These are phyloP conservation scores for Clupea harengus DNA, from an alignment of 2,113 vertebrate genomes.

Conservation along the genomic window DNA sequence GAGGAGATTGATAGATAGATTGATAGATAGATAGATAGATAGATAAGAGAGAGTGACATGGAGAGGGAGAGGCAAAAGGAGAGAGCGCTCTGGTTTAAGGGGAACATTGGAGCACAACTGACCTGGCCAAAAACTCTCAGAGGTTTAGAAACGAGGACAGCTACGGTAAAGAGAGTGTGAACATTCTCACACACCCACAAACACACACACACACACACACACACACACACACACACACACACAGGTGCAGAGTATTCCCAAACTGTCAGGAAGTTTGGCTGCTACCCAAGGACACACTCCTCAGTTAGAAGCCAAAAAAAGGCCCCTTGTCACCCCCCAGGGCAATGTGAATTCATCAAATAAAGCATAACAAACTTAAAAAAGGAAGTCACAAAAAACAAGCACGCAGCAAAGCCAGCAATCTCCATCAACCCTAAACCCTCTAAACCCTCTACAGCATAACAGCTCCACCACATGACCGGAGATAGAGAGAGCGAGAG, in stretches of 20 bases:
- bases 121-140: slow-evolving; percentile 8
- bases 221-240: neutral
- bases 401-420: neutral
- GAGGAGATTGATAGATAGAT: too few relatives aligned
- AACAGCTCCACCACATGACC: too few relatives aligned
- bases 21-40: too few relatives aligned
- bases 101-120: neutral
- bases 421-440: too few relatives aligned
- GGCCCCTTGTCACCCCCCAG: neutral
- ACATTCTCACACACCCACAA: neutral
- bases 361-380: neutral
- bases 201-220: neutral
- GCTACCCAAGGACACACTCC: neutral
- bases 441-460: too few relatives aligned
- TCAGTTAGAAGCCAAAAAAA: neutral
- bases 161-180: neutral
- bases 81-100: neutral
- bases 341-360: neutral
- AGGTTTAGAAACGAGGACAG: neutral
- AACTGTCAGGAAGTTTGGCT: neutral
- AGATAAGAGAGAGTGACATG: neutral
- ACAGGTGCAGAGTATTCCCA: neutral
- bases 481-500: too few relatives aligned
- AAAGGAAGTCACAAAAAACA: neutral
- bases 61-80: neutral